Percentiles rank a stretch among this genome's conserved stretches.
Evolutionary conservation across 2,113 vertebrate genomes (phyloP).

Genomic region (Elephantulus edwardii): DNA sequence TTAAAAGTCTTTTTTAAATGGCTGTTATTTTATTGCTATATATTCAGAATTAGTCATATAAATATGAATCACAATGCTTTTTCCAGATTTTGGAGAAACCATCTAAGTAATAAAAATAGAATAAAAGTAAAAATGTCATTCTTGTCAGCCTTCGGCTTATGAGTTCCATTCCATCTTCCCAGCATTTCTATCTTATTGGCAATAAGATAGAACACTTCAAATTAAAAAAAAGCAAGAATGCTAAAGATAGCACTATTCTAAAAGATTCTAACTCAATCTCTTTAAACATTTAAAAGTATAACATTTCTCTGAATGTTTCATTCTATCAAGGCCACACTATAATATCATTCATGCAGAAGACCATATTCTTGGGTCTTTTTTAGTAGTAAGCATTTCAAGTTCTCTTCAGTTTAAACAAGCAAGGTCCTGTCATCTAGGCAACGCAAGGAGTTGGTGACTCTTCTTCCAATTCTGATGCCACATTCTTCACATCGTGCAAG

Average conservation of each 20-base stretch:
- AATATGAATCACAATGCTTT: conserved; percentile 60
- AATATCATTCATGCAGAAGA: no score
- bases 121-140: conserved; percentile 63
- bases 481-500: no score
- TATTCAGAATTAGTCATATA: conserved; percentile 52
- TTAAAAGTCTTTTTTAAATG: conserved; percentile 40
- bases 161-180: conserved; percentile 39
- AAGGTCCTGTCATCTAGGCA: no score
- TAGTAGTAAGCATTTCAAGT: no score
- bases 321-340: background rate
- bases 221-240: conserved; percentile 27
- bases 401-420: no score
- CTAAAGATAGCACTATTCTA: background rate
- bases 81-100: conserved; percentile 52
- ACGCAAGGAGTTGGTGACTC: no score
- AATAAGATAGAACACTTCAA: conserved; percentile 53
- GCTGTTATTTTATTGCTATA: conserved; percentile 18
- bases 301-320: background rate
- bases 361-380: no score
- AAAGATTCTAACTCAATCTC: background rate
- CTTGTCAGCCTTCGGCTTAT: conserved; percentile 60
- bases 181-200: conserved; percentile 54
- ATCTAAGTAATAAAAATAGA: conserved; percentile 62
- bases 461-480: no score
- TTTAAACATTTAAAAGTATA: conserved; percentile 32